Evolutionary conservation across 2,113 vertebrate genomes (phyloP).

Genomic region (Poecilia latipinna): DNA sequence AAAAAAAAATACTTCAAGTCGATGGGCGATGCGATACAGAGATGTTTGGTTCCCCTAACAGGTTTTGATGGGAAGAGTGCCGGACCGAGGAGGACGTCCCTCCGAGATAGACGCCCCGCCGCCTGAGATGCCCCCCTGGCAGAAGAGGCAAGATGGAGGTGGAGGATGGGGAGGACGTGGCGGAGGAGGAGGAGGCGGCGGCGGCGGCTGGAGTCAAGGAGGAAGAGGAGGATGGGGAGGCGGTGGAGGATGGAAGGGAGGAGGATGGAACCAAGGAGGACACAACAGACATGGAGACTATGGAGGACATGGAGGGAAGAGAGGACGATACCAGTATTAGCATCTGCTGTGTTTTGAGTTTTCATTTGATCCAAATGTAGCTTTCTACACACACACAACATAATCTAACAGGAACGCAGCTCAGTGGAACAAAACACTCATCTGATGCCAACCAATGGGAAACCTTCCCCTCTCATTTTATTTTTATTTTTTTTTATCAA

Average conservation of each 20-base stretch:
- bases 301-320: constrained; percentile 65
- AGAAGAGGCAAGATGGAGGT: constrained; percentile 88
- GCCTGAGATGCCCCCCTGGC: constrained; percentile 96
- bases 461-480: neutral
- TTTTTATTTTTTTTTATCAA: neutral
- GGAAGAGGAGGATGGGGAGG: constrained; percentile 30
- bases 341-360: neutral
- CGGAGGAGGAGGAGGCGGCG: constrained; percentile 40
- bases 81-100: constrained; percentile 92
- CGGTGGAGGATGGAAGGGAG: constrained; percentile 51
- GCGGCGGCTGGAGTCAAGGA: constrained; percentile 32
- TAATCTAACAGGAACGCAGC: constrained; percentile 10
- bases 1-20: rapidly evolving
- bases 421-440: neutral
- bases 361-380: neutral
- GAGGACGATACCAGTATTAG: constrained; percentile 65
- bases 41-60: constrained; percentile 44
- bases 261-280: constrained; percentile 71
- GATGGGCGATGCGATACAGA: neutral
- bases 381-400: constrained; percentile 2
- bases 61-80: constrained; percentile 96
- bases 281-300: constrained; percentile 53
- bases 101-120: constrained; percentile 91
- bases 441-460: neutral
- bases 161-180: constrained; percentile 59